Conservation (phyloP, 2,888 invertebrate species). For the Noctuana brunneofusca region DNA sequence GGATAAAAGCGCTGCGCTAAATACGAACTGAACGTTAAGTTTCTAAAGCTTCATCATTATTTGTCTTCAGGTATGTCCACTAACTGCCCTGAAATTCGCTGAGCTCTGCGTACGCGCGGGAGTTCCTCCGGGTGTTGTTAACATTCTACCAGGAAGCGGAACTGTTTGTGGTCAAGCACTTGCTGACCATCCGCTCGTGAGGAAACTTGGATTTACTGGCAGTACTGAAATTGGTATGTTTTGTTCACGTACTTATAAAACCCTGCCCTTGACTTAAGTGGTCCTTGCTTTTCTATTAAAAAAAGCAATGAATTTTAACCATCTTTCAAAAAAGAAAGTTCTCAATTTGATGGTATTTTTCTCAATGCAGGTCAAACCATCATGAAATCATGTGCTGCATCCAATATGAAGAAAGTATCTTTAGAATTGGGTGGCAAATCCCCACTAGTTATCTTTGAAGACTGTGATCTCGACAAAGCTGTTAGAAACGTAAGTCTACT, state of each 20-base stretch:
- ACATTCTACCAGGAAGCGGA: constrained; percentile 94
- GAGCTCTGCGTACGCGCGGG: constrained; percentile 95
- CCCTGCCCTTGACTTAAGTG: too few species aligned
- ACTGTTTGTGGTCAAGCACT: constrained; percentile 92
- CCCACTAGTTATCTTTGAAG: constrained; percentile 95
- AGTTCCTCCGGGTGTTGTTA: constrained; percentile 96
- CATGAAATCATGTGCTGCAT: constrained; percentile 94
- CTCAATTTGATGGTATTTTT: background rate
- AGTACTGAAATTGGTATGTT: constrained; percentile 92
- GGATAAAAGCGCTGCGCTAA: too few species aligned
- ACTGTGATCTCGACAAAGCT: constrained; percentile 96
- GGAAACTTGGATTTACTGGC: constrained; percentile 98
- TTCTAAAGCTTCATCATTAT: background rate
- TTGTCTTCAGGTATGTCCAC: constrained; percentile 86
- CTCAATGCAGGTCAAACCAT: constrained; percentile 86
- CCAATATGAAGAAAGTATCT: constrained; percentile 97
- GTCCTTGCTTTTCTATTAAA: background rate
- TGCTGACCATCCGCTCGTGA: constrained; percentile 91
- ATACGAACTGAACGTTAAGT: too few species aligned
- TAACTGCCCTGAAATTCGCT: constrained; percentile 97
- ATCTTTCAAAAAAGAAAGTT: background rate
- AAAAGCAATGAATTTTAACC: background rate
- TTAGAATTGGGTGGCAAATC: constrained; percentile 98
- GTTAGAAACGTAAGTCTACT: constrained; percentile 88
- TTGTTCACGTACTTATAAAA: background rate